Base-by-base conservation (phyloP, 1,140 invertebrate genomes). In the Galleria mellonella region DNA sequence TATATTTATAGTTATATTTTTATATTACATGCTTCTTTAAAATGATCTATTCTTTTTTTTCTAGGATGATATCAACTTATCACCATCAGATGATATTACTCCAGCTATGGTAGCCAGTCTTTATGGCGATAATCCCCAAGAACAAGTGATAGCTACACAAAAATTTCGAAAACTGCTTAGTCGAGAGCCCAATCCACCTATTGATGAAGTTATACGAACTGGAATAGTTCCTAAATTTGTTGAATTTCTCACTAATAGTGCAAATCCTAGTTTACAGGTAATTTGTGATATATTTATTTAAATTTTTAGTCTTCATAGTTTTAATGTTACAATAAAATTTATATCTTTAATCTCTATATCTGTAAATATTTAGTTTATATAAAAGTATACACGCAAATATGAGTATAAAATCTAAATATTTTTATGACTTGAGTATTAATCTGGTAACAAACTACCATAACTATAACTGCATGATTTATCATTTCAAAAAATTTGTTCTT, bases 191-290 rank as follows among this genome's bases (percentile, higher is more conserved):
- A 98, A 98, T 89, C 98, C 98, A 36, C 97, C 97, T 1, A 99
- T 99, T 66, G 96, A 99, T 87, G 97, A 98, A 90, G 97, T 99
- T n/a, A 98, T 99, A 69, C 89, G 93, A 62, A 96, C 96, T 43
- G 97, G 97, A 62, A 97, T 99, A 72, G 95, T 99, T 49, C 97
- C 97, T 15, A 90, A 92, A 87, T 98, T 99, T 90, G 97, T 99
- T 7, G 93, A 97, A 79, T 98, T 99, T 87, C 88, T 99, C 33
- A 90, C 94, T 69, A 94, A 94, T 83, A 91, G 92, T 67, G 87
- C 87, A 47, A 96, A 97, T 87, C 93, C 91, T 44, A 94, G 94
- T 27, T 85, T 97, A 55, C 95, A 97, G 89, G 95, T 96, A 83
- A 60, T 51, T 23, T 3, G 17, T 23, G 6, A 23, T 23, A 13